Conservation (phyloP, 2,888 invertebrate species). For the Trichogramma evanescens region DNA sequence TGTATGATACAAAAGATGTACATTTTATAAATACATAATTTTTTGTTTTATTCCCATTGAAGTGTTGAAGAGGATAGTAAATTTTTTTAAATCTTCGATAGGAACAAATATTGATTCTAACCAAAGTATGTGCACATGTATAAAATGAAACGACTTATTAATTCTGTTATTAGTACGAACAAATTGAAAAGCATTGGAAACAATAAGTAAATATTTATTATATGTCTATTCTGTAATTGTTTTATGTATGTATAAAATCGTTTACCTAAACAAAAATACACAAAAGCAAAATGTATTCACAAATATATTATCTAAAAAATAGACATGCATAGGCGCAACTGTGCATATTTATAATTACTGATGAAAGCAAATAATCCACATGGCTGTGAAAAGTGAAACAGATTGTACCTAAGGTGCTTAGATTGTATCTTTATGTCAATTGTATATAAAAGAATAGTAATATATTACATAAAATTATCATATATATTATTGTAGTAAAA, state of each 20-base stretch:
- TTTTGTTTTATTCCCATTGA: constrained; percentile 19
- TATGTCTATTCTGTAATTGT: background rate
- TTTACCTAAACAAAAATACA: constrained; percentile 18
- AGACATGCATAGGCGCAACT: constrained; percentile 22
- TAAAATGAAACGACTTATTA: constrained; percentile 21
- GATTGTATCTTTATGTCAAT: constrained; percentile 38
- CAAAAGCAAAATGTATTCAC: constrained; percentile 24
- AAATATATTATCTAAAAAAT: constrained; percentile 18
- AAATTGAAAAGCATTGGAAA: constrained; percentile 13
- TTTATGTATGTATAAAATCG: constrained; percentile 20
- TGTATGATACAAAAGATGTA: constrained; percentile 17
- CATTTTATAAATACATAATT: constrained; percentile 10
- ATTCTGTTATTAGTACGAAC: constrained; percentile 22
- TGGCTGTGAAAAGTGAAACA: constrained; percentile 50
- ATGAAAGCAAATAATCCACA: constrained; percentile 47
- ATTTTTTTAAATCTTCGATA: constrained; percentile 14
- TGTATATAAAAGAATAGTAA: constrained; percentile 46
- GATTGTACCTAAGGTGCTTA: constrained; percentile 48
- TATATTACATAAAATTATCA: constrained; percentile 41
- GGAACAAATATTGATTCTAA: constrained; percentile 31
- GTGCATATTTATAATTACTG: constrained; percentile 42
- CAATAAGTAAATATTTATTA: constrained; percentile 6
- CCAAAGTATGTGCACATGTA: constrained; percentile 35
- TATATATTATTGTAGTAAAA: constrained; percentile 33
- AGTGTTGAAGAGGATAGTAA: constrained; percentile 11